Base-by-base conservation (phyloP, 2,113 vertebrate genomes). In the Mirounga angustirostris region DNA sequence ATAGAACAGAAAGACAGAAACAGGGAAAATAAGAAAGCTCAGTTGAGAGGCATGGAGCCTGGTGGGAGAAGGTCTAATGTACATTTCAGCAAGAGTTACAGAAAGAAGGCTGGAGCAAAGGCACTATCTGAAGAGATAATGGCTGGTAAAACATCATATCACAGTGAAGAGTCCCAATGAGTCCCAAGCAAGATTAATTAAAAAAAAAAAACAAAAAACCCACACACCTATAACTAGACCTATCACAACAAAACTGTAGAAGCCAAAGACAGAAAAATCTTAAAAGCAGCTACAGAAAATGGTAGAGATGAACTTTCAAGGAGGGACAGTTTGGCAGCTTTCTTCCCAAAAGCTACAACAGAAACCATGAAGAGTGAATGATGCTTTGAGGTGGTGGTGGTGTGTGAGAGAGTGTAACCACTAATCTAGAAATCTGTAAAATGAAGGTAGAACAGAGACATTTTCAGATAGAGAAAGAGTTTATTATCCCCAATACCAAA, bases 81-180 rank as follows among this genome's bases (percentile, higher is more conserved):
- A 11, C 63, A 6, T 9, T 4, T 21, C 26, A 26, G 65, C 40
- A 40, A 30, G 40, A 56, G 24, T 10, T 7, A 21, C 13, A 19
- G 71, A 33, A 21, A 19, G 80, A 11, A 52, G 26, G 1, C 24
- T 10, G n/a, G 16, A 52, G 54, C 18, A 63, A 65, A 80, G 61
- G 24, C 18, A 2, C 2, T 18, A 0, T 0, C 3, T 4, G 61
- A 28, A 52, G 71, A 40, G 73, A 18, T 4, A 0, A 4, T 5
- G 22, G 50, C 33, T 71, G 54, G 4, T 26, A 28, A 16, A 21
- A 71, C 6, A 12, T 3, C 40, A 26, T 3, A 19, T 16, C 93
- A 14, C 10, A n/a, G 46, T 28, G 19, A 56, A 15, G 86, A 65
- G 26, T 11, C 7, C 46, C 46, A 74, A 4, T 10, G 19, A 61